Base-by-base conservation (phyloP, 2,888 invertebrate genomes). In the Oligia strigilis region DNA sequence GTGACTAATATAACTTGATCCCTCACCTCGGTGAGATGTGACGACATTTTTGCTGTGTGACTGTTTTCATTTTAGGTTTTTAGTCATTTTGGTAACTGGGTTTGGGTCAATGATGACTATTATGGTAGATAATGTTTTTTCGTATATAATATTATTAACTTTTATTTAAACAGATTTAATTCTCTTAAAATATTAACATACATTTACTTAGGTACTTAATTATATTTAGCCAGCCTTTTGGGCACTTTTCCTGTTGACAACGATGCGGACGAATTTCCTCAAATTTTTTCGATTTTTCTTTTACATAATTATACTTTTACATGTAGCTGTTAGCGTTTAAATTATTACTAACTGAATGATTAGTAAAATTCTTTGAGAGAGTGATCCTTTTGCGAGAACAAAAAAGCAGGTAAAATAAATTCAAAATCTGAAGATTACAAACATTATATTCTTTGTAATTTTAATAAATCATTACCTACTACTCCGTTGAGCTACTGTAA, bases 1-100 rank as follows among this genome's bases (percentile, higher is more conserved):
- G 75, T 75, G 85, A 87, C 90, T 85, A 88, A 90, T 91, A 90
- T 89, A 90, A 84, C 80, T 84, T 87, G 92, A 90, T 81, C 92
- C 84, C 84, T 82, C 84, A 82, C 83, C 84, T 87, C 82, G 43
- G 46, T 40, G 72, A 77, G 65, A 65, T 70, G 62, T 40, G 14
- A 75, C n/a, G 77, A 80, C 72, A 65, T 72, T 78, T 87, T 79
- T 79, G 69, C 62, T 70, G 36, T n/a, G 29, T 67, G 70, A 72
- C 40, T 77, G 9, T 49, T 62, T 11, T 67, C 43, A 36, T 9
- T 29, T 58, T 14, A 14, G n/a, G 14, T 46, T 36, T 49, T 74
- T 62, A 4, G 13, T 58, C 46, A 8, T 17, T 36, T 6, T 55
- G 14, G 29, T 58, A 40, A 19, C 13, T 52, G 40, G 29, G 8